Evolutionary conservation across 2,888 invertebrate genomes (phyloP), one percentile per base, ranked within the genome.

Genomic region (Synanthedon vespiformis): DNA sequence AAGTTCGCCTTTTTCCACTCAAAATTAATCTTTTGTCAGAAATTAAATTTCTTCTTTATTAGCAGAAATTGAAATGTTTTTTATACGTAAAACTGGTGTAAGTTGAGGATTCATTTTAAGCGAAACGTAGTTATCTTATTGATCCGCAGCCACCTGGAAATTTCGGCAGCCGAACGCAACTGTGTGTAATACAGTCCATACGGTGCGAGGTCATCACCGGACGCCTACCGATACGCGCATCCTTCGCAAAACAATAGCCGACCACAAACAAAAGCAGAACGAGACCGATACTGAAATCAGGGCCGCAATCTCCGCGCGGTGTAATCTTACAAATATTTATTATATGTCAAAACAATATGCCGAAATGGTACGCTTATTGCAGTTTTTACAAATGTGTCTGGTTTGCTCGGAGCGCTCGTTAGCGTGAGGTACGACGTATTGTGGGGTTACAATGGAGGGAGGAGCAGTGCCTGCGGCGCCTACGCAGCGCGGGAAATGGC

Each of bases 311-410:
- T 82, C 68, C 59, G 72, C 67, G 63, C 71, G 68, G 74, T 72
- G 74, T 75, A 81, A 85, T 86, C 84, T 79, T 68, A 69, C 84
- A 86, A 86, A 86, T 86, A 87, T 87, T 87, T 87, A 87, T 87
- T 86, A 80, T 86, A 86, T 85, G 87, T 86, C 87, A 86, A 87
- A 86, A 86, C 85, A 85, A 87, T 87, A 87, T 85, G 84, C 85
- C 87, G 80, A 86, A 86, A 86, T 79, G 81, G 74, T 77, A 77
- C 77, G 80, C 83, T 81, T 83, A 82, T 85, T 85, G 80, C 77
- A 71, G 77, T 83, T 86, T 85, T 85, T 86, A 87, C 86, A 87
- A 87, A 87, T 86, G 86, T 73, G 84, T 65, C 82, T 81, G 85
- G 69, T 75, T 73, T 63, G 86, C 84, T 84, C 60, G 73, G 69